Evolutionary conservation across 2,797 vertebrate species (phyloP).

Genomic region (Notamacropus eugenii): DNA sequence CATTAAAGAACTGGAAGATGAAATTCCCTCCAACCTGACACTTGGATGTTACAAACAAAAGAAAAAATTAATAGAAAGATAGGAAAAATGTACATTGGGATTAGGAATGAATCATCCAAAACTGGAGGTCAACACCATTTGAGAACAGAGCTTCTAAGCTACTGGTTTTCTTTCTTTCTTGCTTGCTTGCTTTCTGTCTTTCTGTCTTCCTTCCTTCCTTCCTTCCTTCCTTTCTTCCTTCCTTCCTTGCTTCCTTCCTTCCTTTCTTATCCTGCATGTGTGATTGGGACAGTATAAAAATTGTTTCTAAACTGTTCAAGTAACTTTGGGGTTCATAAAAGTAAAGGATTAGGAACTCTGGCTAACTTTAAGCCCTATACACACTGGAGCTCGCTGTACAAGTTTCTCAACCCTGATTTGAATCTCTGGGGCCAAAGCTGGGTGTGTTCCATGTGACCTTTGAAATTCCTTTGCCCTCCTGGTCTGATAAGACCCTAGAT

Average conservation of each 20-base stretch:
- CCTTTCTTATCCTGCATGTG: not conserved
- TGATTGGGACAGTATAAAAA: not conserved
- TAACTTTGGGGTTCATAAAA: not conserved
- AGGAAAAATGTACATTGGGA: not conserved
- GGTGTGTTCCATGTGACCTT: conserved; percentile 67
- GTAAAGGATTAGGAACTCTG: not conserved
- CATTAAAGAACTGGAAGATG: not conserved
- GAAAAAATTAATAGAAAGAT: not conserved
- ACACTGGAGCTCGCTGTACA: conserved; percentile 32
- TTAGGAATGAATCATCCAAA: conserved; percentile 2
- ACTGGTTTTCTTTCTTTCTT: not conserved
- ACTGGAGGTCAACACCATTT: not conserved
- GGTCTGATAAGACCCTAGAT: conserved; percentile 51
- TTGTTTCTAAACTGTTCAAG: not conserved
- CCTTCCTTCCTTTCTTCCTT: not conserved
- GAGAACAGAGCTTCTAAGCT: conserved; percentile 4
- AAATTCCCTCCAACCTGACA: not conserved
- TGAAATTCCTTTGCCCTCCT: conserved; percentile 66
- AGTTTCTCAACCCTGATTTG: conserved; percentile 64
- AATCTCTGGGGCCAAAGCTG: conserved; percentile 67
- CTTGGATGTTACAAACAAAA: conserved; percentile 11
- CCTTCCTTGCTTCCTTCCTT: not conserved
- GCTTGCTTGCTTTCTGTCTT: not conserved
- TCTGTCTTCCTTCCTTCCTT: too few relatives aligned
- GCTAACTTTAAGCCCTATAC: conserved; percentile 11